These are phyloP conservation scores for Lacerta viridis DNA, from an alignment of 2,797 vertebrate species.

Conservation along the genomic window DNA sequence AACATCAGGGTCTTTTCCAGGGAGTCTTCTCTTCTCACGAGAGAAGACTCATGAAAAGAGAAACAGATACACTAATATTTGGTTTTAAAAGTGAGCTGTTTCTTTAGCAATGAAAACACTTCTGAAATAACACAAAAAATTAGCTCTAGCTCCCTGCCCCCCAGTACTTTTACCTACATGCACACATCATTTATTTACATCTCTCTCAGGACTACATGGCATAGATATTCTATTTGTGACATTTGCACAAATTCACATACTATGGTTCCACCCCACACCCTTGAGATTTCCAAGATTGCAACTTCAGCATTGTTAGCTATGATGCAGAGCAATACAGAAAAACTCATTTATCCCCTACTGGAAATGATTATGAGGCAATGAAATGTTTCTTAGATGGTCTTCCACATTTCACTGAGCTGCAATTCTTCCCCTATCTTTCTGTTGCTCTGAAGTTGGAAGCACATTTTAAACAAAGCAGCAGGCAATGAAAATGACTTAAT, in stretches of 20 bases:
- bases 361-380: conserved; percentile 53
- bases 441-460: conserved; percentile 10
- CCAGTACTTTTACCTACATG: background rate
- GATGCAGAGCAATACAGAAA: conserved; percentile 56
- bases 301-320: conserved; percentile 65
- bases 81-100: background rate
- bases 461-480: conserved; percentile 46
- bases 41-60: too few relatives aligned
- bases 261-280: conserved; percentile 29
- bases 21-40: too few relatives aligned
- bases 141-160: background rate
- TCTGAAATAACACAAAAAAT: background rate
- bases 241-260: conserved; percentile 5
- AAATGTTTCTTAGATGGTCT: conserved; percentile 53
- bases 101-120: background rate
- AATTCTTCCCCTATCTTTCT: conserved; percentile 40
- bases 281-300: conserved; percentile 53
- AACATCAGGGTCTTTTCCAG: too few relatives aligned
- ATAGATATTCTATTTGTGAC: conserved; percentile 42
- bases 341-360: conserved; percentile 53
- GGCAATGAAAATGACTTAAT: conserved; percentile 38
- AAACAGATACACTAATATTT: background rate
- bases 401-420: conserved; percentile 54
- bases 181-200: background rate
- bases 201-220: background rate